These are phyloP conservation scores for Pipistrellus pipistrellus DNA, from an alignment of 2,797 vertebrate species.

Conservation along the genomic window DNA sequence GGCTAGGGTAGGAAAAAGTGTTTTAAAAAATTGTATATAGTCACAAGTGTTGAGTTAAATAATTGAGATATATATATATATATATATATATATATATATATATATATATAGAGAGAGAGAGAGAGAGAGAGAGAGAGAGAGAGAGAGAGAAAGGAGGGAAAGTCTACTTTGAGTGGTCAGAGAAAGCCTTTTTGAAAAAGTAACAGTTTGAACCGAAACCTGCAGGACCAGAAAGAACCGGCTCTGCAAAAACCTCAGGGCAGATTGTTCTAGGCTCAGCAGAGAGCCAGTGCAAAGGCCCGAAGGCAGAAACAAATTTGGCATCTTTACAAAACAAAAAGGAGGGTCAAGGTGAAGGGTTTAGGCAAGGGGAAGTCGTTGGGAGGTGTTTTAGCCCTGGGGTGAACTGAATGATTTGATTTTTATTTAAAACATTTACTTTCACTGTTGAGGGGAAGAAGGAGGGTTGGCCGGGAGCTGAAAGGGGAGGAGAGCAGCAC, in stretches of 20 bases:
- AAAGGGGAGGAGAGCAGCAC: too few species aligned
- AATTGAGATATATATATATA: too few species aligned
- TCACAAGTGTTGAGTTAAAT: background rate
- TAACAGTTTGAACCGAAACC: background rate
- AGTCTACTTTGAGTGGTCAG: background rate
- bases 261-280: background rate
- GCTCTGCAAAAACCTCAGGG: background rate
- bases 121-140: background rate
- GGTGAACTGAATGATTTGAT: background rate
- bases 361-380: background rate
- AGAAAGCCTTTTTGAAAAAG: background rate
- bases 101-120: too few species aligned
- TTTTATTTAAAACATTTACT: slow-evolving; percentile 20
- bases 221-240: slow-evolving; percentile 22
- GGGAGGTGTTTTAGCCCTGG: background rate
- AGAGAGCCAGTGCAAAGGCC: slow-evolving; percentile 24
- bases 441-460: background rate
- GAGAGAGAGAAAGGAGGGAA: background rate
- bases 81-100: too few species aligned
- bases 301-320: background rate
- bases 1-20: too few species aligned
- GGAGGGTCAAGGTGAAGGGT: background rate
- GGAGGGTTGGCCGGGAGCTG: background rate
- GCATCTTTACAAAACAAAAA: slow-evolving; percentile 50
- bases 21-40: background rate